Evolutionary conservation across 2,888 invertebrate genomes (phyloP).

Genomic region (Chrysomela aeneicollis): DNA sequence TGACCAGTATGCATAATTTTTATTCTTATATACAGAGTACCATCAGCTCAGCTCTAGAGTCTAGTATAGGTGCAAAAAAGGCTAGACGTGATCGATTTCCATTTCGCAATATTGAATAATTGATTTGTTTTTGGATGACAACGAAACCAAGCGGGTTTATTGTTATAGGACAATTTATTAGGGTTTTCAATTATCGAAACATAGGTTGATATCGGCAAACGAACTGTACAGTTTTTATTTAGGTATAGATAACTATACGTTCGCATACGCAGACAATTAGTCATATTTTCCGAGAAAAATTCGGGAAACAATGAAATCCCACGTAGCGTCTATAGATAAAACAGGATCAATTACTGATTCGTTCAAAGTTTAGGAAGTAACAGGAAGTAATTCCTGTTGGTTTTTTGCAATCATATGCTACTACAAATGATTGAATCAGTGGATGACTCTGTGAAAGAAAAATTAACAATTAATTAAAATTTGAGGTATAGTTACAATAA

Average conservation of each 20-base stretch:
- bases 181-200: conserved; percentile 14
- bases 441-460: no score
- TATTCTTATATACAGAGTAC: no score
- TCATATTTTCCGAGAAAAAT: neutral
- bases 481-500: no score
- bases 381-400: no score
- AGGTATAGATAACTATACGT: neutral
- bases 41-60: no score
- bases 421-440: no score
- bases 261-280: neutral
- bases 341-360: no score
- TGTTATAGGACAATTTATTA: conserved; percentile 16
- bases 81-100: neutral
- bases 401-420: no score
- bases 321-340: neutral
- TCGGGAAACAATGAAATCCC: neutral
- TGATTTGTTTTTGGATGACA: conserved; percentile 4
- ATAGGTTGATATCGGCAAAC: neutral
- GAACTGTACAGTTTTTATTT: neutral
- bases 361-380: no score
- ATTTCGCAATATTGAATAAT: neutral
- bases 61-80: neutral
- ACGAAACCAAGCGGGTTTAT: conserved; percentile 2
- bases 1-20: no score
- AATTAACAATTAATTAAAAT: no score